Percentiles rank a stretch among this genome's conserved stretches.
phyloP scores from a whole-genome alignment of 92 coral and sea anemone genomes.

The Phymanthus crucifer region DNA sequence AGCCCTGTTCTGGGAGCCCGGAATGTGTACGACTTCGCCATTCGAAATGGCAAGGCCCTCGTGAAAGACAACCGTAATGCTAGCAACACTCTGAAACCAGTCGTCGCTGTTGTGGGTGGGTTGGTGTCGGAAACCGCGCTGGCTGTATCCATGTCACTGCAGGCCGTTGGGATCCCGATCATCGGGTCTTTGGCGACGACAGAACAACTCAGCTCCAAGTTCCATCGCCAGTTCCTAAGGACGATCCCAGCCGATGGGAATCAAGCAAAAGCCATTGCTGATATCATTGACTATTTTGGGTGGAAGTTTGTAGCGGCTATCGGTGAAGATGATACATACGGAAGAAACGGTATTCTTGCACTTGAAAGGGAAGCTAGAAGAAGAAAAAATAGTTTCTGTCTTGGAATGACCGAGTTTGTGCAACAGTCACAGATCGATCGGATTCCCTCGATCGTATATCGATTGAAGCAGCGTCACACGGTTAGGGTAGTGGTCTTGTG shows the following conservation, averaged over 20 bases:
- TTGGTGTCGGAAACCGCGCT: constrained; percentile 62
- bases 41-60: constrained; percentile 7
- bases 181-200: constrained; percentile 71
- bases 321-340: constrained; percentile 75
- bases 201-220: constrained; percentile 57
- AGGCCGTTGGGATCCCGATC: constrained; percentile 65
- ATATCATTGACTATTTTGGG: constrained; percentile 60
- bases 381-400: constrained; percentile 48
- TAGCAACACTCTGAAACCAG: constrained; percentile 19
- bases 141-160: constrained; percentile 61
- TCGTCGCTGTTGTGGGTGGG: constrained; percentile 65
- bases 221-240: constrained; percentile 59
- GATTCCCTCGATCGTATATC: constrained; percentile 53
- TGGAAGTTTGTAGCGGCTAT: constrained; percentile 85
- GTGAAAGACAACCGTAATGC: neutral
- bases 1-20: constrained; percentile 52
- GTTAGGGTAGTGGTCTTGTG: constrained; percentile 64
- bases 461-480: constrained; percentile 33
- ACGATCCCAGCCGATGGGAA: constrained; percentile 71
- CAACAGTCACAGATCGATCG: constrained; percentile 46
- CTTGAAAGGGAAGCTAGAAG: constrained; percentile 58
- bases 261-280: constrained; percentile 80
- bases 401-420: constrained; percentile 63
- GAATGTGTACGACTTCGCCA: constrained; percentile 43
- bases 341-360: constrained; percentile 57